Percentiles rank a stretch among this genome's conserved stretches.
phyloP scores from a whole-genome alignment of 2,888 invertebrate species.

The Phrixothrix hirtus region DNA sequence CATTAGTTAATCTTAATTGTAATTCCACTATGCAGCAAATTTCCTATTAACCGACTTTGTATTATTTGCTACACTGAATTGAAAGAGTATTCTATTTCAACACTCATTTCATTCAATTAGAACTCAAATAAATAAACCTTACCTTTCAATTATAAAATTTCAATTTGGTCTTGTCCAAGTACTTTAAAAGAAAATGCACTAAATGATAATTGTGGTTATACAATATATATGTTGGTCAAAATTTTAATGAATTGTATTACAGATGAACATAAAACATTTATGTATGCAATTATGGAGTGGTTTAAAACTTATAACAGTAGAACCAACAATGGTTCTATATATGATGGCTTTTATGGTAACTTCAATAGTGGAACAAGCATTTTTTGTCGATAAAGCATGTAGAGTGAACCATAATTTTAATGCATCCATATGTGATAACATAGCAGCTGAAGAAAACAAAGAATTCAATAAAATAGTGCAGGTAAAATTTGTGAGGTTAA shows the following conservation, averaged over 20 bases:
- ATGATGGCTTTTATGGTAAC: conserved; percentile 88
- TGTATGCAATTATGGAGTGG: conserved; percentile 2
- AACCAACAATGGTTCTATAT: conserved; percentile 85
- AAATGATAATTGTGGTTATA: too few relatives aligned
- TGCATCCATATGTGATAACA: conserved; percentile 67
- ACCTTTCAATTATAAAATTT: too few relatives aligned
- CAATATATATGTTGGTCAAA: too few relatives aligned
- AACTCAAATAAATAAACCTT: too few relatives aligned
- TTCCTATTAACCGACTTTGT: too few relatives aligned
- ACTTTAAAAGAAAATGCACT: too few relatives aligned
- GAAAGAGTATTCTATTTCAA: too few relatives aligned
- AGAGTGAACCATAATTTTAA: conserved; percentile 72
- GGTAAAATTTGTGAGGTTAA: conserved; percentile 53
- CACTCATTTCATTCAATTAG: too few relatives aligned
- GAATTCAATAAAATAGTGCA: conserved; percentile 71
- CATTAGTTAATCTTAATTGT: too few relatives aligned
- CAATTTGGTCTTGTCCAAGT: too few relatives aligned
- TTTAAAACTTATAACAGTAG: conserved; percentile 66
- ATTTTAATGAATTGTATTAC: neutral
- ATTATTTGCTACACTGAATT: too few relatives aligned
- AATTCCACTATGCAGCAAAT: too few relatives aligned
- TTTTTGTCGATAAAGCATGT: conserved; percentile 78
- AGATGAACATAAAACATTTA: conserved; percentile 16
- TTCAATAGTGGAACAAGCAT: conserved; percentile 77
- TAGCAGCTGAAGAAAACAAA: conserved; percentile 60